Base-by-base conservation (phyloP, 1,140 invertebrate species). In the Philotrypesis tridentata region DNA sequence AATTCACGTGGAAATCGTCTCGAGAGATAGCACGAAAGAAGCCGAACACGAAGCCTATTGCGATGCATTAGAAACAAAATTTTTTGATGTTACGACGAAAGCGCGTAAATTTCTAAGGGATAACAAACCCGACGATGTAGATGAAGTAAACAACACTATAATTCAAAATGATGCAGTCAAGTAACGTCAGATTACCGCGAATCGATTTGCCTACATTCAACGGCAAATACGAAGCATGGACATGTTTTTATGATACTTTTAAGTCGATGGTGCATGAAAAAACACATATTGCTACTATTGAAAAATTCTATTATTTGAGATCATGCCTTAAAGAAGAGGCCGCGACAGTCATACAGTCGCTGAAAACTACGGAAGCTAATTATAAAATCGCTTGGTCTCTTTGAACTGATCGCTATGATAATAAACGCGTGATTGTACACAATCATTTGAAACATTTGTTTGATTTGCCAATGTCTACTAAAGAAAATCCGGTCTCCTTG, bases 391-490 rank as follows among this genome's bases (percentile, higher is more conserved):
- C 43, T 48, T 48, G 84, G 83, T 37, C 82, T 6, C 33, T 83
- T 0, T 7, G 89, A 6, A 86, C 84, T 31, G 78, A 85, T 7
- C 40, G 87, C 9, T 89, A 85, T 68, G 83, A 89, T 14, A 87
- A 88, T 67, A 85, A 86, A 31, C 77, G 86, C 11, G 40, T 88
- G 21, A 74, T 90, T 0, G 82, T 87, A 29, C 79, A 88, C 21
- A 82, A 86, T 27, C 86, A 87, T 37, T 65, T 89, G 1, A 78
- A 85, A 70, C 75, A 83, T 11, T 77, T 89, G 9, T 84, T 89
- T 21, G 83, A 85, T n/a, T n/a, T n/a, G n/a, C n/a, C n/a, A n/a
- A n/a, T n/a, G n/a, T n/a, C n/a, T n/a, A n/a, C n/a, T n/a, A n/a
- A n/a, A n/a, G n/a, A n/a, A n/a, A n/a, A n/a, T n/a, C n/a, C n/a